Evolutionary conservation across 1,140 invertebrate genomes (phyloP).

Genomic region (Trichonephila inaurata): DNA sequence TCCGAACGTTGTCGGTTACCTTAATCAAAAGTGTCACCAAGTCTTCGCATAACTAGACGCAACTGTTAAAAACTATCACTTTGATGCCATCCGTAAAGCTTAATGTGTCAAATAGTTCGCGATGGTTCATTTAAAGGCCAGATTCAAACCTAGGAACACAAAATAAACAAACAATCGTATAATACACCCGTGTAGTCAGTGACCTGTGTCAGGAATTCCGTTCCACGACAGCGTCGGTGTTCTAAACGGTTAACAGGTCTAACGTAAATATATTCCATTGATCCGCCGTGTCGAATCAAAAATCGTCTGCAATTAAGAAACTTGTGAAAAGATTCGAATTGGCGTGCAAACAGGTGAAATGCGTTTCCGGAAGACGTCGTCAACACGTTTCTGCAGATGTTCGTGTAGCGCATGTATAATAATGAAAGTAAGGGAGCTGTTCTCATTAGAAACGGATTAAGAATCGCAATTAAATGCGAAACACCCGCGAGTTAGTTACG

Average conservation of each 20-base stretch:
- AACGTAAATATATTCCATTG: neutral
- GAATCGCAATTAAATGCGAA: neutral
- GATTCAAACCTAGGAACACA: neutral
- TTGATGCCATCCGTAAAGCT: no score
- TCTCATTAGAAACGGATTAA: neutral
- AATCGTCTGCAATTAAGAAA: neutral
- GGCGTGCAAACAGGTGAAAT: neutral
- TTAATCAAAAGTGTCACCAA: no score
- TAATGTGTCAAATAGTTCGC: neutral
- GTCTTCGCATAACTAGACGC: no score
- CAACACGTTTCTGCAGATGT: neutral
- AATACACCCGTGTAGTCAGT: neutral
- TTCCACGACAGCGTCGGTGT: neutral
- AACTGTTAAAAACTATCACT: no score
- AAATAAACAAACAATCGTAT: neutral
- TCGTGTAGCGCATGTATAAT: constrained; percentile 8
- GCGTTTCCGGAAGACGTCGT: neutral
- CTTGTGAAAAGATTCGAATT: neutral
- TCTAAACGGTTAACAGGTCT: neutral
- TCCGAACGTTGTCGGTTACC: no score
- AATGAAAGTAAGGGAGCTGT: constrained; percentile 22
- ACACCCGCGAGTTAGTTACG: neutral
- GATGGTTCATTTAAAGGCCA: neutral
- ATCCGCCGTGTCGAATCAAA: neutral
- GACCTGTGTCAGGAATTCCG: constrained; percentile 9